A percentile compares a stretch with the other conserved stretches of the same genome.
Conservation (phyloP, 2,797 vertebrate genomes). For the Choloepus didactylus region DNA sequence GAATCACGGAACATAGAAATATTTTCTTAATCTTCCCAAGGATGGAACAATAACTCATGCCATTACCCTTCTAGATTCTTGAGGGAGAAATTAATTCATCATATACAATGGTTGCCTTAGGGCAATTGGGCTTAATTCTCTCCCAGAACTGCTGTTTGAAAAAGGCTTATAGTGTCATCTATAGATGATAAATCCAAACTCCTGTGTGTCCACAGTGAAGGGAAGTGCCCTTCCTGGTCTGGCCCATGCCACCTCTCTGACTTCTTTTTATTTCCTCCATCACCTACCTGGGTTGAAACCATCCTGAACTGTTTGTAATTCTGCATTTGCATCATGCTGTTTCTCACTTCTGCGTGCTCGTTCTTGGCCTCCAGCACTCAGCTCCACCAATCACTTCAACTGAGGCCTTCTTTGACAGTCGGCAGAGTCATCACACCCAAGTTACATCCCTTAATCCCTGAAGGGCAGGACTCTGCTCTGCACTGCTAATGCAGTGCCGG, state of each 20-base stretch:
- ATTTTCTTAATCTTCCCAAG: slow-evolving; percentile 44
- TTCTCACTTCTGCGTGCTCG: slow-evolving; percentile 12
- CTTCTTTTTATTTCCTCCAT: slow-evolving; percentile 13
- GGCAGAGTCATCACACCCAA: background rate
- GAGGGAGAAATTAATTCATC: slow-evolving; percentile 18
- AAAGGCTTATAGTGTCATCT: background rate
- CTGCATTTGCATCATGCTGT: background rate
- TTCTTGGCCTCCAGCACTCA: background rate
- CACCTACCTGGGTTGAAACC: slow-evolving; percentile 26
- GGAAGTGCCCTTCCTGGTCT: background rate
- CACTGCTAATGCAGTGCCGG: too few relatives aligned
- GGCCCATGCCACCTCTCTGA: background rate
- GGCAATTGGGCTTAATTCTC: slow-evolving; percentile 9
- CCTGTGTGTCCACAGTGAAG: background rate
- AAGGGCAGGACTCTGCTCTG: background rate
- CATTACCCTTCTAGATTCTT: slow-evolving; percentile 25
- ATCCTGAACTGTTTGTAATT: slow-evolving; percentile 22
- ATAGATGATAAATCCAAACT: background rate
- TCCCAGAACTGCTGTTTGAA: background rate
- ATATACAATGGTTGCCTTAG: background rate
- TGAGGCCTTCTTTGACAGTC: background rate
- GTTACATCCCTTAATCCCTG: background rate
- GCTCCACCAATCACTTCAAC: background rate
- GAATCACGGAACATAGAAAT: background rate
- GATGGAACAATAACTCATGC: background rate